A percentile compares a stretch with the other conserved stretches of the same genome.
Evolutionary conservation across 2,113 vertebrate species (phyloP).

Genomic region (Alectura lathami): DNA sequence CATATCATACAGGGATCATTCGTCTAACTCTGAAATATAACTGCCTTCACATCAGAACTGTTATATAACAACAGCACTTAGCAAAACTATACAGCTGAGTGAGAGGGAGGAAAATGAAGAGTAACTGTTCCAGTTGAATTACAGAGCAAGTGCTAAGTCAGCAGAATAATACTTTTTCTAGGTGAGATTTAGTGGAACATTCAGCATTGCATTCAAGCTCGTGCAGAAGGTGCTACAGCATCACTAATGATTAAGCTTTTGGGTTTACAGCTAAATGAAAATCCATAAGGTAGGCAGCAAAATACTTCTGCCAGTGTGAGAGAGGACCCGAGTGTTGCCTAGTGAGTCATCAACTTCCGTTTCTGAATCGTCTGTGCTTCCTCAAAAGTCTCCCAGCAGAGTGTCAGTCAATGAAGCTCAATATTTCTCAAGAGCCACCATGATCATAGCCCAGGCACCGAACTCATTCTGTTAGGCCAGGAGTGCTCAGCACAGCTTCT

Average conservation of each 20-base stretch:
- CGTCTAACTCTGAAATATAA: not conserved
- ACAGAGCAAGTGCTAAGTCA: not conserved
- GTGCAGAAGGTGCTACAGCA: rapidly evolving
- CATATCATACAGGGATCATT: not conserved
- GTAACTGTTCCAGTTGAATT: not conserved
- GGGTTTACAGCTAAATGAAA: not conserved
- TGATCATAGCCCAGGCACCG: not conserved
- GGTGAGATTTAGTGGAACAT: not conserved
- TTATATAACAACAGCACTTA: not conserved
- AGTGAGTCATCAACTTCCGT: not conserved
- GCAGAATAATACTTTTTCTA: not conserved
- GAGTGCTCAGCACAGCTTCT: not conserved
- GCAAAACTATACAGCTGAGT: not conserved
- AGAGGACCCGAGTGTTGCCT: not conserved
- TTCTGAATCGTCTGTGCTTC: not conserved
- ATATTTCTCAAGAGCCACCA: not conserved
- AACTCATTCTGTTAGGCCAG: not conserved
- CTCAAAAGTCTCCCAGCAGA: not conserved
- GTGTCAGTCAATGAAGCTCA: not conserved
- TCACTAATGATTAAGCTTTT: not conserved
- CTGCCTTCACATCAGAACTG: not conserved
- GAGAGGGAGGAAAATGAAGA: constrained; percentile 3
- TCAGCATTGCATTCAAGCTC: not conserved
- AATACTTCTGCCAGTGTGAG: not conserved
- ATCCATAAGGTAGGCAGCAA: not conserved